Conservation (phyloP, 2,797 vertebrate species). For the Lacerta viridis region DNA sequence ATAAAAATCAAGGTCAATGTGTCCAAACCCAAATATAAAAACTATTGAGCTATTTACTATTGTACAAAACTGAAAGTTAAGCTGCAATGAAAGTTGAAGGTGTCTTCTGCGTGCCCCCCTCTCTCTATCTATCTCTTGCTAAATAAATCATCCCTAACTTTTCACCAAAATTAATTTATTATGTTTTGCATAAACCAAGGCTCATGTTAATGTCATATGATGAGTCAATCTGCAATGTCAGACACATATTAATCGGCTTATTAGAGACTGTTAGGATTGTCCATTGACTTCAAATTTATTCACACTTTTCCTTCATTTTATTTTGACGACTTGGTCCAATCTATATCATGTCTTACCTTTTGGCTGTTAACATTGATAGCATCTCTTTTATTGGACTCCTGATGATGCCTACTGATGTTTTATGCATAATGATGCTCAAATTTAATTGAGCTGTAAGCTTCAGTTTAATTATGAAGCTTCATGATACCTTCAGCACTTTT, state of each 20-base stretch:
- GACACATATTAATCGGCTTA: slow-evolving; percentile 56
- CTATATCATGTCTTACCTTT: slow-evolving; percentile 72
- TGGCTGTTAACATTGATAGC: slow-evolving; percentile 70
- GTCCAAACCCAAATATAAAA: slow-evolving; percentile 2
- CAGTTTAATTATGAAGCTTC: slow-evolving; percentile 81
- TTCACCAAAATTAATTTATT: slow-evolving; percentile 40
- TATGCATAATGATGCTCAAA: slow-evolving; percentile 81
- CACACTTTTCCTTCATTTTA: slow-evolving; percentile 65
- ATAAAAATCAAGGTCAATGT: slow-evolving; percentile 42
- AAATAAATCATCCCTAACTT: slow-evolving; percentile 54
- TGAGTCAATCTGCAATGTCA: slow-evolving; percentile 43
- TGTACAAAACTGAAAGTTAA: not conserved
- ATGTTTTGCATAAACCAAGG: slow-evolving; percentile 55
- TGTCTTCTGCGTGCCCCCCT: slow-evolving; percentile 42
- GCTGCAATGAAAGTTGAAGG: slow-evolving; percentile 45
- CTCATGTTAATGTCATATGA: slow-evolving; percentile 55
- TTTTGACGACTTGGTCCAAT: slow-evolving; percentile 56
- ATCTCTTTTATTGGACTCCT: slow-evolving; percentile 74
- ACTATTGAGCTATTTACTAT: slow-evolving; percentile 14
- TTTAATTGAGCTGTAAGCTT: slow-evolving; percentile 83
- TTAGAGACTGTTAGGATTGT: slow-evolving; percentile 45
- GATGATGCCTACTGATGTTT: slow-evolving; percentile 76
- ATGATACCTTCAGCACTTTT: slow-evolving; percentile 80
- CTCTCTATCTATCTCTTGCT: slow-evolving; percentile 35
- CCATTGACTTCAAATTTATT: slow-evolving; percentile 58